Evolutionary conservation across 2,888 invertebrate species (phyloP), one percentile per base, ranked within the genome.

Genomic region (Pristionchus arcanus): DNA sequence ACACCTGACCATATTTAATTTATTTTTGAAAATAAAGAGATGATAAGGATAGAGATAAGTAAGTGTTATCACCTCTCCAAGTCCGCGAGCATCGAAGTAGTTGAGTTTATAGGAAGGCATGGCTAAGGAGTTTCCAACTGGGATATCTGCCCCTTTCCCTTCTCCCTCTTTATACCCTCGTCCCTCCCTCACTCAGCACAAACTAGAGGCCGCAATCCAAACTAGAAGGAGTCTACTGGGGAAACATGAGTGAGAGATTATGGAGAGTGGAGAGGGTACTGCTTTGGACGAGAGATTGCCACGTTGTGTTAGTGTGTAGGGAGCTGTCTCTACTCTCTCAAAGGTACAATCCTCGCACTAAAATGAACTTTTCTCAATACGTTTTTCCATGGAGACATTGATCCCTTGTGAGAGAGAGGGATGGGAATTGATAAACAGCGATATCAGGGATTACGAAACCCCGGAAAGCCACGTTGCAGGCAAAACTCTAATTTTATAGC

Each of bases 61-160:
- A 49, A 7, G 34, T 4, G 21, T 77, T 25, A 42, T 81, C 15
- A 81, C 81, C 49, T 81, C 81, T 25, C n/a, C 81, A 53, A 53
- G 49, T 49, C 81, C 81, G 53, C 81, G 81, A 53, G 81, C 81
- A 53, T 81, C 81, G 19, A 81, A 81, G 53, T 81, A 81, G 81
- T 81, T 81, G n/a, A 81, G 81, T 81, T 81, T 81, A 53, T 81
- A 81, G 81, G 81, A 81, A 81, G 81, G 81, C 81, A 81, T 81
- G 21, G 37, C 74, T 16, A 11, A 7, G 19, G 37, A 34, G 55
- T 55, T 55, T 16, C 68, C 31, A 16, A 34, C 71, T 71, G 71
- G 74, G 74, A 31, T 34, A 31, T 34, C 31, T 74, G 74, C 37
- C 7, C 21, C 74, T 37, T 34, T 31, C 68, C 31, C 9, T 21